Evolutionary conservation across 2,797 vertebrate species (phyloP).

Genomic region (Pelodytes ibericus): DNA sequence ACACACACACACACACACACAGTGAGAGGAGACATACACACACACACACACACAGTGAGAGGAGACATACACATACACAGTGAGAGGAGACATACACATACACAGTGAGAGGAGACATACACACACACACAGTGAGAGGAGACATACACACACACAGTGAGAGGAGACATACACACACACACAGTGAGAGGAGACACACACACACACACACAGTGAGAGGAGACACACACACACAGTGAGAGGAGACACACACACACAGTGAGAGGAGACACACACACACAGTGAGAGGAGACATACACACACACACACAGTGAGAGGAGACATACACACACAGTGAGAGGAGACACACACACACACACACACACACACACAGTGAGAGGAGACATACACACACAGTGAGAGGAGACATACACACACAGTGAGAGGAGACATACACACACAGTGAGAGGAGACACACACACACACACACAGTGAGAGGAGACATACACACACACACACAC

Average conservation of each 20-base stretch:
- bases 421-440: not conserved
- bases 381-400: not conserved
- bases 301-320: not conserved
- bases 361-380: not conserved
- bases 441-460: not conserved
- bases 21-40: not conserved
- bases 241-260: not conserved
- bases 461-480: not conserved
- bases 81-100: not conserved
- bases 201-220: not conserved
- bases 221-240: not conserved
- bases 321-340: not conserved
- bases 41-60: not conserved
- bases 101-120: not conserved
- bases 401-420: not conserved
- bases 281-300: not conserved
- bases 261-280: not conserved
- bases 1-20: not conserved
- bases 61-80: not conserved
- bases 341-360: not conserved
- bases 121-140: constrained; percentile 5
- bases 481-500: not conserved
- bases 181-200: not conserved
- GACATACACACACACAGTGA: not conserved
- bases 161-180: not conserved